Conservation (phyloP, 2,113 vertebrate species). For the Brevimyrus niger region DNA sequence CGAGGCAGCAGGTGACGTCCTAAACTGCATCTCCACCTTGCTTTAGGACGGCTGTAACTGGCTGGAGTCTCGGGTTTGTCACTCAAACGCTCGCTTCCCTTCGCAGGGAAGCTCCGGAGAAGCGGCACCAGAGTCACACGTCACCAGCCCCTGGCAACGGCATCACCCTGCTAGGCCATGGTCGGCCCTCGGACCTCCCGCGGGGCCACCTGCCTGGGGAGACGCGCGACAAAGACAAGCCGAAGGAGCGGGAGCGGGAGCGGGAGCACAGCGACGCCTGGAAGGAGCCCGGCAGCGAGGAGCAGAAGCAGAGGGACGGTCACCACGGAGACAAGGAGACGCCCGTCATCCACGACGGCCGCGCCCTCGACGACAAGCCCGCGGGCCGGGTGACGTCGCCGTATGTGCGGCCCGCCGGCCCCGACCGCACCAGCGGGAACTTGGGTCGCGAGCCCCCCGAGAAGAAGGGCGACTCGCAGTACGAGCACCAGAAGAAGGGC, state of each 20-base stretch:
- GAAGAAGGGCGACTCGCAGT: constrained; percentile 72
- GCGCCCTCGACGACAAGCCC: constrained; percentile 76
- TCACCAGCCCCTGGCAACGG: constrained; percentile 77
- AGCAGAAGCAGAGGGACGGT: constrained; percentile 87
- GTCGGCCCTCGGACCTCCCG: constrained; percentile 72
- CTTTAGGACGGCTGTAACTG: background rate
- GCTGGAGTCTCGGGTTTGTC: background rate
- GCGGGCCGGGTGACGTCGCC: constrained; percentile 75
- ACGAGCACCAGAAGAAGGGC: constrained; percentile 81
- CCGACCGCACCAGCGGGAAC: constrained; percentile 68
- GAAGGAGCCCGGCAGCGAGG: constrained; percentile 76
- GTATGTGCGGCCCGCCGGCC: constrained; percentile 65
- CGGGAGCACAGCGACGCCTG: constrained; percentile 75
- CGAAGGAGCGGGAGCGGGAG: constrained; percentile 74
- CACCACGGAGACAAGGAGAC: constrained; percentile 76
- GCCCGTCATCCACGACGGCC: constrained; percentile 67
- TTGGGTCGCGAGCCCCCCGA: constrained; percentile 72
- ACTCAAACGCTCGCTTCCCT: background rate
- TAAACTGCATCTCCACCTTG: background rate
- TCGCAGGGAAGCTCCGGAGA: constrained; percentile 80
- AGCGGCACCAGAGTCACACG: constrained; percentile 81
- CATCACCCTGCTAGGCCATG: constrained; percentile 74
- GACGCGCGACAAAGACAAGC: constrained; percentile 82
- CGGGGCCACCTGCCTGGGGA: constrained; percentile 70
- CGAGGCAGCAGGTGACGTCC: background rate